Conservation (phyloP, 2,797 vertebrate species). For the Yasuhikotakia modesta region DNA sequence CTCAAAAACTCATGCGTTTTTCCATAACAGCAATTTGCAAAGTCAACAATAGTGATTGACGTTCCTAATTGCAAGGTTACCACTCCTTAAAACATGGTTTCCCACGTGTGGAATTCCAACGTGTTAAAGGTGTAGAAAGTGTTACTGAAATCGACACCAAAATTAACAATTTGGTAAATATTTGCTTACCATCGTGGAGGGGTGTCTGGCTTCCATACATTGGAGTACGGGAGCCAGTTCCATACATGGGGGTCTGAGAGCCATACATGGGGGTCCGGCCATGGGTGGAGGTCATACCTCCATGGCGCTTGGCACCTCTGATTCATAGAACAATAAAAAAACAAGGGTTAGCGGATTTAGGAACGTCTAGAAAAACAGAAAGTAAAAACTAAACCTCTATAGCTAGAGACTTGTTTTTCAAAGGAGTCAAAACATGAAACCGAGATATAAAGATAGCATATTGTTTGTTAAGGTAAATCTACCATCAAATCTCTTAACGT, state of each 20-base stretch:
- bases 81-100: not conserved
- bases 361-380: not conserved
- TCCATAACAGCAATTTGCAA: not conserved
- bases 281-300: constrained; percentile 84
- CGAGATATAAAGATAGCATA: too few relatives aligned
- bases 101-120: not conserved
- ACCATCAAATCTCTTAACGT: not conserved
- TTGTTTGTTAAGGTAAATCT: too few relatives aligned
- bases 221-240: constrained; percentile 89
- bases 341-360: not conserved
- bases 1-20: too few relatives aligned
- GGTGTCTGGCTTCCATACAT: constrained; percentile 96
- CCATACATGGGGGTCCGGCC: constrained; percentile 91
- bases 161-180: too few relatives aligned
- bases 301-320: constrained; percentile 83
- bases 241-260: constrained; percentile 93
- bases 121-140: not conserved
- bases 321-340: not conserved
- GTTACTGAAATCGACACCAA: too few relatives aligned
- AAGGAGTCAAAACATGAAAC: not conserved
- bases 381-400: not conserved
- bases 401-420: not conserved
- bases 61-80: not conserved
- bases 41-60: not conserved
- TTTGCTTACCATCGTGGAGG: constrained; percentile 85